Evolutionary conservation across 2,113 vertebrate genomes (phyloP).

Genomic region (Gadus chalcogrammus): DNA sequence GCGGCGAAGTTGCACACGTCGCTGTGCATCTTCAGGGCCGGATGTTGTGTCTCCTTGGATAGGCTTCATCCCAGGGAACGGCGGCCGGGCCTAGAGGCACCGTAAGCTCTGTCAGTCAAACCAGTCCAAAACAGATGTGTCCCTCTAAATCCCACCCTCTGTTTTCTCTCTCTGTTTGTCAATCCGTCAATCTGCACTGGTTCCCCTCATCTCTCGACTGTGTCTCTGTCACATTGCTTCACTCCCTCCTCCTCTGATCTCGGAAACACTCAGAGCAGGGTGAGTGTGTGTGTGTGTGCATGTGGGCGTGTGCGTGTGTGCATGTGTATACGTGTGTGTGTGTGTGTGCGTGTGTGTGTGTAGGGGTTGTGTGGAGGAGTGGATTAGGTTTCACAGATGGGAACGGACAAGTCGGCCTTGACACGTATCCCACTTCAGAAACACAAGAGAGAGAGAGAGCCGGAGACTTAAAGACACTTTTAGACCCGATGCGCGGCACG

Average conservation of each 20-base stretch:
- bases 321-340: too few relatives aligned
- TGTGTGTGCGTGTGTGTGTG: not conserved
- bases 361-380: not conserved
- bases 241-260: not conserved
- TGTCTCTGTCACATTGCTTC: not conserved
- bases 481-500: not conserved
- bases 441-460: constrained; percentile 19
- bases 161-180: constrained; percentile 6
- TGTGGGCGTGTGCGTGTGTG: too few relatives aligned
- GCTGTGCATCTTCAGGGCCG: too few relatives aligned
- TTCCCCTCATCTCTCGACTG: not conserved
- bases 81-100: constrained; percentile 54
- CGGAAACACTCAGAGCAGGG: not conserved
- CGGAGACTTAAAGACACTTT: constrained; percentile 37
- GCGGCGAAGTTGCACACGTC: too few relatives aligned
- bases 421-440: constrained; percentile 37
- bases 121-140: constrained; percentile 23
- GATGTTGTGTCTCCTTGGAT: too few relatives aligned
- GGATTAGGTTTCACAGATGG: constrained; percentile 41
- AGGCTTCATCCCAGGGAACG: not conserved
- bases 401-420: constrained; percentile 36
- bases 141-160: not conserved
- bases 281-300: not conserved
- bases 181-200: not conserved
- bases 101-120: constrained; percentile 52